Conservation (phyloP, 1,140 invertebrate genomes). For the Papilio polytes region DNA sequence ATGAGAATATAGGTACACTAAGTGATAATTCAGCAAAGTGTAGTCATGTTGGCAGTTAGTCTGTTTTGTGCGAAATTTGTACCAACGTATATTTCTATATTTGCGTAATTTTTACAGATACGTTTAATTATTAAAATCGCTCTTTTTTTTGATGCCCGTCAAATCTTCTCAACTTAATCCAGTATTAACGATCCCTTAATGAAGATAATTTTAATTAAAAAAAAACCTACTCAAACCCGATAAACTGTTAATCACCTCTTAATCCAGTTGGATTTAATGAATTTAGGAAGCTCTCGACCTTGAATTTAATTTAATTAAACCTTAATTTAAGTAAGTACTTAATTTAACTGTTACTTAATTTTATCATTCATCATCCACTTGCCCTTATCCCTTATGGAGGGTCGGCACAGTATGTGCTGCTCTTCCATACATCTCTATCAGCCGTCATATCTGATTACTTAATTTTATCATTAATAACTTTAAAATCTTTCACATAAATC, state of each 20-base stretch:
- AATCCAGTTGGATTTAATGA: conserved; percentile 5
- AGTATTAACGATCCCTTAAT: not conserved
- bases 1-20: no score
- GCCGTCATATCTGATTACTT: no score
- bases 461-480: no score
- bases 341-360: no score
- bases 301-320: not conserved
- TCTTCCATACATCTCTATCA: no score
- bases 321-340: not conserved
- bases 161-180: not conserved
- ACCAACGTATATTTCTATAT: not conserved
- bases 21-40: no score
- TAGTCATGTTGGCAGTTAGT: no score
- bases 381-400: no score
- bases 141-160: not conserved
- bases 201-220: not conserved
- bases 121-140: not conserved
- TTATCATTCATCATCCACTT: no score
- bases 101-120: not conserved
- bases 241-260: conserved; percentile 13
- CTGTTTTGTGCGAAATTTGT: no score
- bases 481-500: no score
- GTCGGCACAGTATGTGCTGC: no score
- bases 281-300: not conserved
- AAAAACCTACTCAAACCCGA: not conserved